Evolutionary conservation across 2,797 vertebrate genomes (phyloP).

Genomic region (Enteromius trimaculatus): DNA sequence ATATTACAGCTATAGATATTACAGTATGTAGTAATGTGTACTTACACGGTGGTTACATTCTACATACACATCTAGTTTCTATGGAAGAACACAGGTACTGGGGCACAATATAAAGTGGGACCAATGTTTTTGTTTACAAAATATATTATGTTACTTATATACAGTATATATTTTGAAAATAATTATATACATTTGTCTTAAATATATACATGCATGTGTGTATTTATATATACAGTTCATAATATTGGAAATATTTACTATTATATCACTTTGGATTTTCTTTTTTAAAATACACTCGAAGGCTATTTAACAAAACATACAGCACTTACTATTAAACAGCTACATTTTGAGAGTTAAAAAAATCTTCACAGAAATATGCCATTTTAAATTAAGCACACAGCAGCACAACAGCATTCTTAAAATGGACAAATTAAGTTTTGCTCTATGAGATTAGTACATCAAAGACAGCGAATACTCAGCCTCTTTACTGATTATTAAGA

Average conservation of each 20-base stretch:
- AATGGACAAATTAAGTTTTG: background rate
- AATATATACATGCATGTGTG: too few species aligned
- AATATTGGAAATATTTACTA: background rate
- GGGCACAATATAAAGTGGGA: too few species aligned
- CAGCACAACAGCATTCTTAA: background rate
- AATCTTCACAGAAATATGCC: slow-evolving; percentile 3
- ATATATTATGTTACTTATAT: too few species aligned
- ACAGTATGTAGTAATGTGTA: too few species aligned
- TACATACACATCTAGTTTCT: too few species aligned
- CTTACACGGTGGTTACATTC: too few species aligned
- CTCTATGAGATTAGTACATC: background rate
- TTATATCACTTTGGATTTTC: background rate
- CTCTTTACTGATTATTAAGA: slow-evolving; percentile 7
- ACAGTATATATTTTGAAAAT: too few species aligned
- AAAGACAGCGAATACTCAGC: background rate
- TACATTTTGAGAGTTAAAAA: slow-evolving; percentile 8
- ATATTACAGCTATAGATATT: too few species aligned
- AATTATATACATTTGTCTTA: too few species aligned
- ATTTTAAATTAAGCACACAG: slow-evolving; percentile 58
- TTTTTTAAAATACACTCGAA: slow-evolving; percentile 5
- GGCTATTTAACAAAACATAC: slow-evolving; percentile 5
- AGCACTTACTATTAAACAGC: slow-evolving; percentile 78
- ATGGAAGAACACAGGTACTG: too few species aligned
- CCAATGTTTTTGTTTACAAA: too few species aligned
- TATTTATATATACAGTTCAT: too few species aligned